Evolutionary conservation across 2,113 vertebrate species (phyloP).

Genomic region (Notarius quadriscutis): DNA sequence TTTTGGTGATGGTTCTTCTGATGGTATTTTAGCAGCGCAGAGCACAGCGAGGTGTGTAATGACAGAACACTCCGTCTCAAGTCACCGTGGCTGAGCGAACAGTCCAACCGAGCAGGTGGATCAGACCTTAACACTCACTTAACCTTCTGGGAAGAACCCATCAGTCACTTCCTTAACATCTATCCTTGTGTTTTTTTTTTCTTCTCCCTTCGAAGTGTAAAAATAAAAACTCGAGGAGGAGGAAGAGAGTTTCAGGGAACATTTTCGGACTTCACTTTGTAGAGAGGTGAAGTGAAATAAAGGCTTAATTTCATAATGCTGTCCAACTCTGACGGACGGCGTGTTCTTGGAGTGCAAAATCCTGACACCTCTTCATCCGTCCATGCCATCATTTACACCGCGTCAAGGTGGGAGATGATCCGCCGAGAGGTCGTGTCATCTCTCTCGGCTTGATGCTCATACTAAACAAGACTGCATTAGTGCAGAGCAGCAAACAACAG

Average conservation of each 20-base stretch:
- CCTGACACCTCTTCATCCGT: not conserved
- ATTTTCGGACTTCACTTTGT: too few relatives aligned
- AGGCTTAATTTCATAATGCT: slow-evolving; percentile 18
- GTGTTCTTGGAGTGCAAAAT: not conserved
- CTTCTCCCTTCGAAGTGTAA: not conserved
- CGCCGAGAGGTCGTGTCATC: not conserved
- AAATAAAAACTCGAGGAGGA: slow-evolving; percentile 37
- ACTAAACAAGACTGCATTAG: slow-evolving; percentile 28
- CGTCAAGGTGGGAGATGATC: slow-evolving; percentile 27
- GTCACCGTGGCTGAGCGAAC: slow-evolving; percentile 39
- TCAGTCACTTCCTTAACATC: slow-evolving; percentile 35
- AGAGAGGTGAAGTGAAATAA: not conserved
- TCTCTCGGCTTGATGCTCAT: not conserved
- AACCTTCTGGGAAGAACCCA: slow-evolving; percentile 43
- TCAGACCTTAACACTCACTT: slow-evolving; percentile 47
- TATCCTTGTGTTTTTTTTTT: slow-evolving; percentile 26
- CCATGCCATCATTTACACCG: slow-evolving; percentile 15
- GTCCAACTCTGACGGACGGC: not conserved
- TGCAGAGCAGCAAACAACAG: slow-evolving; percentile 56
- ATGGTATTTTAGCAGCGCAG: not conserved
- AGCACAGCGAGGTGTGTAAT: slow-evolving; percentile 44
- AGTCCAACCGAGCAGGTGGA: slow-evolving; percentile 41
- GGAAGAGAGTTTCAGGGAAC: too few relatives aligned
- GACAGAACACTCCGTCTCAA: slow-evolving; percentile 40
- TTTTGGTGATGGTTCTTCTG: slow-evolving; percentile 15